These are phyloP conservation scores for Geopemphigus sp. DNA, from an alignment of 1,140 invertebrate species.

Conservation along the genomic window DNA sequence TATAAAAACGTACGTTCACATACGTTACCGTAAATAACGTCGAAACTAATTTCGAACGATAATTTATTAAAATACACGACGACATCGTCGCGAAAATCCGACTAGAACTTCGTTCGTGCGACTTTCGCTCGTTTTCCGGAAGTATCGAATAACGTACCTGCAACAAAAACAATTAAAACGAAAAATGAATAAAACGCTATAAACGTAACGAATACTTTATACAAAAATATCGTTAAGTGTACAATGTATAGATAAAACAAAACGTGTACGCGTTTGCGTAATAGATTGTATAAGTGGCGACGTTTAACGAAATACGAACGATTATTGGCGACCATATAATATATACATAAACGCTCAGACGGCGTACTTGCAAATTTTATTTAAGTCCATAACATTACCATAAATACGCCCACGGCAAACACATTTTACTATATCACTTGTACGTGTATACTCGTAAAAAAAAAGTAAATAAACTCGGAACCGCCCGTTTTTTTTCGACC, in stretches of 20 bases:
- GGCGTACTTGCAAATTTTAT: conserved; percentile 15
- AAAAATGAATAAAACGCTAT: neutral
- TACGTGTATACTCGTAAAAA: conserved; percentile 33
- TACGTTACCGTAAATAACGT: too few relatives aligned
- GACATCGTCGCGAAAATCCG: too few relatives aligned
- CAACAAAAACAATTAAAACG: neutral
- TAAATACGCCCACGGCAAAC: conserved; percentile 38
- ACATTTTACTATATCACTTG: conserved; percentile 35
- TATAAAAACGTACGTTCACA: too few relatives aligned
- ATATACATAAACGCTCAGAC: too few relatives aligned
- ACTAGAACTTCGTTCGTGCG: too few relatives aligned
- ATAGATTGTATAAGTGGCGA: neutral
- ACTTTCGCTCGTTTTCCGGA: neutral
- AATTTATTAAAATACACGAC: too few relatives aligned
- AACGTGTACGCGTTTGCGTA: neutral
- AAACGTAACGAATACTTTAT: neutral
- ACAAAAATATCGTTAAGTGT: neutral
- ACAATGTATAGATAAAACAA: neutral
- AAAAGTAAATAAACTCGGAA: conserved; percentile 16
- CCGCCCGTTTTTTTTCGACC: conserved; percentile 47
- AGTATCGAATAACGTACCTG: conserved; percentile 6
- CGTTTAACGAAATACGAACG: conserved; percentile 20
- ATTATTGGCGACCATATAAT: neutral
- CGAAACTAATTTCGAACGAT: too few relatives aligned
- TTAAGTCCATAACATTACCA: conserved; percentile 41